Conservation (phyloP, 2,113 vertebrate genomes). For the Crotalus tigris region DNA sequence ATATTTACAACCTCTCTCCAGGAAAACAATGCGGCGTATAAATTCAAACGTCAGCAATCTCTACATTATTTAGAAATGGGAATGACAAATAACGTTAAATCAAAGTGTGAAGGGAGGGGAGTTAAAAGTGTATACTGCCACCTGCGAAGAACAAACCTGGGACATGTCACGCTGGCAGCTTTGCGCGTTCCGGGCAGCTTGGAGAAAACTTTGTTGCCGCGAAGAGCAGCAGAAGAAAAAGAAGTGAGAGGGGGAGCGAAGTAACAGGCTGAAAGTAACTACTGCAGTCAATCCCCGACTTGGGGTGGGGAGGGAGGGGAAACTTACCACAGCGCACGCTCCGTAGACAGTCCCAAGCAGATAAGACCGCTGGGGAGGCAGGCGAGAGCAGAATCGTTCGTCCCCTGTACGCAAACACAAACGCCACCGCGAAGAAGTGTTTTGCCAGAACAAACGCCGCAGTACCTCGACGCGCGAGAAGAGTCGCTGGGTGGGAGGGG, state of each 20-base stretch:
- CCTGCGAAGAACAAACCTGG: slow-evolving; percentile 44
- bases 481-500: not conserved
- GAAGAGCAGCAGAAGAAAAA: slow-evolving; percentile 25
- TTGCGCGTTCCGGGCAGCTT: not conserved
- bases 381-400: slow-evolving; percentile 23
- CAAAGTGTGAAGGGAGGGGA: not conserved
- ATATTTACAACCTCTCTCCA: not conserved
- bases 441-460: not conserved
- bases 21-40: slow-evolving; percentile 12
- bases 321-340: slow-evolving; percentile 61
- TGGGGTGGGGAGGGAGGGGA: not conserved
- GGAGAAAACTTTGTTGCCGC: slow-evolving; percentile 46
- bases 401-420: slow-evolving; percentile 37
- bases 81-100: not conserved
- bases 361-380: slow-evolving; percentile 32
- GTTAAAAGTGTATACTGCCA: not conserved
- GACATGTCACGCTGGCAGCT: slow-evolving; percentile 55
- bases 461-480: not conserved
- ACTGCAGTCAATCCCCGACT: slow-evolving; percentile 20
- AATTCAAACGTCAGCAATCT: not conserved
- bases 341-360: slow-evolving; percentile 48
- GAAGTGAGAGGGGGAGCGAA: not conserved
- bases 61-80: not conserved
- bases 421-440: slow-evolving; percentile 36
- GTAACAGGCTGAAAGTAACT: slow-evolving; percentile 16